These are phyloP conservation scores for Solen grandis DNA, from an alignment of 1,140 invertebrate genomes.

Conservation along the genomic window DNA sequence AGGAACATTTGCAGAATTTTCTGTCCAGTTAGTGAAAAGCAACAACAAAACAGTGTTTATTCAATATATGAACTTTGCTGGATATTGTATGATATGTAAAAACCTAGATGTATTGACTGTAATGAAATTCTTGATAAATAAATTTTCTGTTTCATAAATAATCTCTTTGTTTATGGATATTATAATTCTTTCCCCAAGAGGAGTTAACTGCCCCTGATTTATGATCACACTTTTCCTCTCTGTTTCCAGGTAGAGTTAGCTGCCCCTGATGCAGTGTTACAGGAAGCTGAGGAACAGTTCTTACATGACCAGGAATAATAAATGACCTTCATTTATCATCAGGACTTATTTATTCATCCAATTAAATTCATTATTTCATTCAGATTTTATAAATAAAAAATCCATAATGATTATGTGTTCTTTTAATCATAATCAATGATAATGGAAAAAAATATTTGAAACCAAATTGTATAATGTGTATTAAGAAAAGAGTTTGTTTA, in stretches of 20 bases:
- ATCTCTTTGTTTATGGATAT: not conserved
- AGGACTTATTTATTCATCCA: too few species aligned
- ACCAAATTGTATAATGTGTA: too few species aligned
- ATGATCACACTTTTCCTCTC: slow-evolving; percentile 15
- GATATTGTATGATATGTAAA: not conserved
- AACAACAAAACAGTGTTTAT: too few species aligned
- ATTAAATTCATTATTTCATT: too few species aligned
- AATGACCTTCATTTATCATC: not conserved
- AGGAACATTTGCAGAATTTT: too few species aligned
- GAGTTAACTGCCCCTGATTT: not conserved
- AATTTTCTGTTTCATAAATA: slow-evolving; percentile 3
- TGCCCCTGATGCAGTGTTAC: slow-evolving; percentile 71
- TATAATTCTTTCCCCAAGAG: not conserved
- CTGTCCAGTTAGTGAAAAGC: too few species aligned
- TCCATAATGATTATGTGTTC: too few species aligned
- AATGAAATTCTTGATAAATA: not conserved
- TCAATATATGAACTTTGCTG: not conserved
- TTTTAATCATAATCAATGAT: too few species aligned
- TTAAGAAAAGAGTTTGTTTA: too few species aligned
- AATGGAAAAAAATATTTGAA: too few species aligned
- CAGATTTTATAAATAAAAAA: too few species aligned
- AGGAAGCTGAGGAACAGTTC: slow-evolving; percentile 75
- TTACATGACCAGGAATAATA: slow-evolving; percentile 74
- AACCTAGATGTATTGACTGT: not conserved
- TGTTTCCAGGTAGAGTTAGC: slow-evolving; percentile 74